Conservation (phyloP, 2,888 invertebrate genomes). For the Scaptodrosophila latifasciaeformis region DNA sequence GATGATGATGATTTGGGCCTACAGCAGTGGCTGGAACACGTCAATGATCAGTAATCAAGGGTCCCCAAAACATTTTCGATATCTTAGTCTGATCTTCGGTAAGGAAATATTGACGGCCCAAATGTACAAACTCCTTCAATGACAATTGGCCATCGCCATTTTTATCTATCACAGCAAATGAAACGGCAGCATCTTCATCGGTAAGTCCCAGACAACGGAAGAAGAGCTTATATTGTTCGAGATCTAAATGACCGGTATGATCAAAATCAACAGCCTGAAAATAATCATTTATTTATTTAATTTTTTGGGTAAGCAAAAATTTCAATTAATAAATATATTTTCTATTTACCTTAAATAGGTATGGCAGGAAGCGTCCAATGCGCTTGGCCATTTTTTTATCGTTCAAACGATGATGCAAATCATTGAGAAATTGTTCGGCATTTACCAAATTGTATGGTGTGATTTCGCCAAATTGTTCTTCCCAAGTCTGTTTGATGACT, state of each 20-base stretch:
- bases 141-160: conserved; percentile 87
- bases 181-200: conserved; percentile 84
- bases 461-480: conserved; percentile 88
- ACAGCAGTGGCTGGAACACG: conserved; percentile 62
- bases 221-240: conserved; percentile 88
- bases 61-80: conserved; percentile 92
- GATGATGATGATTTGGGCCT: conserved; percentile 28
- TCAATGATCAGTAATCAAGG: conserved; percentile 79
- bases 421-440: conserved; percentile 86
- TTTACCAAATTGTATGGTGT: conserved; percentile 88
- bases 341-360: conserved; percentile 83
- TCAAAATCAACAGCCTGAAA: conserved; percentile 88
- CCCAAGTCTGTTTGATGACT: conserved; percentile 87
- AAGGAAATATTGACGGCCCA: conserved; percentile 87
- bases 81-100: conserved; percentile 85
- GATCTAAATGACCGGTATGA: conserved; percentile 84
- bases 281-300: not conserved
- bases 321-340: not conserved
- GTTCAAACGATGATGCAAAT: conserved; percentile 88
- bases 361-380: conserved; percentile 86
- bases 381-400: conserved; percentile 84
- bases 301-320: not conserved
- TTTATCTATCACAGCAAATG: conserved; percentile 86
- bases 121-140: conserved; percentile 85
- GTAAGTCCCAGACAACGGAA: conserved; percentile 86